Percentiles rank a stretch among this genome's conserved stretches.
phyloP scores from a whole-genome alignment of 92 coral and sea anemone species.

The Zoanthus solanderi region DNA sequence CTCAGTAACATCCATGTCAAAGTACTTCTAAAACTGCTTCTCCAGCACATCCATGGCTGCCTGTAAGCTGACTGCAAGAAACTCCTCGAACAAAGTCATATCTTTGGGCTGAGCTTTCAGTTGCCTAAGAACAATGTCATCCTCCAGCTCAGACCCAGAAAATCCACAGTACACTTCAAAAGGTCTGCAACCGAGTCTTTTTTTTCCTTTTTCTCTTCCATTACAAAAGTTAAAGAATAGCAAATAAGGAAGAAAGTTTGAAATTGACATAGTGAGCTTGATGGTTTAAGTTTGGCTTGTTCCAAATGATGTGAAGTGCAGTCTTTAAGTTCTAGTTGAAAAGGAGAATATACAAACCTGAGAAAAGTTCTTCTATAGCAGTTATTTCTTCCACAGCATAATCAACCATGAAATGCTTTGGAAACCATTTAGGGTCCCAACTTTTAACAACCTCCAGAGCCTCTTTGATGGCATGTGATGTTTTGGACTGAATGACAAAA shows the following conservation, averaged over 20 bases:
- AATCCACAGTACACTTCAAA: background rate
- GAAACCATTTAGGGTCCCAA: slow-evolving; percentile 68
- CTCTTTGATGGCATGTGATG: slow-evolving; percentile 64
- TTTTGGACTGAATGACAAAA: slow-evolving; percentile 73
- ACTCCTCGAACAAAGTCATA: background rate
- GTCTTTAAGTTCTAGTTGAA: background rate
- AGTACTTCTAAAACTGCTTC: slow-evolving; percentile 40
- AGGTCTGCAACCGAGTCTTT: slow-evolving; percentile 9
- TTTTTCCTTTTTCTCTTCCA: background rate
- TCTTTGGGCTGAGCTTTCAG: slow-evolving; percentile 17
- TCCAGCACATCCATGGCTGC: slow-evolving; percentile 23
- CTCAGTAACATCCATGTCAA: background rate
- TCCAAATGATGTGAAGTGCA: slow-evolving; percentile 1
- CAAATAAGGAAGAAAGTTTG: slow-evolving; percentile 6
- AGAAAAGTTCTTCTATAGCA: slow-evolving; percentile 63
- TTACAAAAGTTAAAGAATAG: background rate
- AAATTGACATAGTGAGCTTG: background rate
- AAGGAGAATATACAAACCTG: slow-evolving; percentile 44
- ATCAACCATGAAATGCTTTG: slow-evolving; percentile 71
- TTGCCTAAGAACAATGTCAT: slow-evolving; percentile 9
- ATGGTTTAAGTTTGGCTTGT: background rate
- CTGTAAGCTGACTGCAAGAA: background rate
- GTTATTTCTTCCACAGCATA: slow-evolving; percentile 68
- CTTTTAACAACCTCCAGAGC: slow-evolving; percentile 53
- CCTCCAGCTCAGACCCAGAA: background rate